A percentile compares a stretch with the other conserved stretches of the same genome.
These are phyloP conservation scores for Drosophila orosa DNA, from an alignment of 1,140 invertebrate genomes.

Conservation along the genomic window DNA sequence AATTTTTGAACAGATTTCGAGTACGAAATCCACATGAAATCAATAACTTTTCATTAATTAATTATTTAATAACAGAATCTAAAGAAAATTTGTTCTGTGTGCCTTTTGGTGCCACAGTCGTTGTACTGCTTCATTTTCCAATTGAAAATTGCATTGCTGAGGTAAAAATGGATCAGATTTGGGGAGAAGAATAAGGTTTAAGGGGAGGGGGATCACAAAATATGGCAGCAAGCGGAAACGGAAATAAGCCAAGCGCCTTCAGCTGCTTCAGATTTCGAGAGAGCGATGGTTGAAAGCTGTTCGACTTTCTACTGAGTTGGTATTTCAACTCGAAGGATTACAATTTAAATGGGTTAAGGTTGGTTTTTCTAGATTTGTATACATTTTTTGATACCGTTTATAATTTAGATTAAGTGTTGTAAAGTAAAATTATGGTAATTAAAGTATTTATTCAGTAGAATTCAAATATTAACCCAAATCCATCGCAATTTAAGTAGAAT, in stretches of 20 bases:
- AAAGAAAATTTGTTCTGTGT: not conserved
- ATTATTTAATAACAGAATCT: not conserved
- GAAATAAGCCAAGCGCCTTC: constrained; percentile 74
- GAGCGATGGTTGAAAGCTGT: constrained; percentile 44
- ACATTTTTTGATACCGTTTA: not conserved
- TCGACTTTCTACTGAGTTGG: constrained; percentile 20
- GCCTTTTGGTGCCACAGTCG: constrained; percentile 12
- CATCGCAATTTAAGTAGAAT: not conserved
- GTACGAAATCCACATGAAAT: not conserved
- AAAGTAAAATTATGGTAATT: no score
- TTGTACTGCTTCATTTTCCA: constrained; percentile 7
- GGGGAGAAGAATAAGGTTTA: not conserved
- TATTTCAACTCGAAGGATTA: not conserved
- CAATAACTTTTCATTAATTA: not conserved
- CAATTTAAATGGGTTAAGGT: not conserved
- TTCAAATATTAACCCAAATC: not conserved
- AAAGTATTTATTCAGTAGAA: no score
- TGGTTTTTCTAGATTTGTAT: not conserved
- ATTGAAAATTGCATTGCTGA: constrained; percentile 58
- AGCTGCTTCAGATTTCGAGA: constrained; percentile 35
- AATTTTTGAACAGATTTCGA: no score
- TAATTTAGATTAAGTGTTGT: not conserved
- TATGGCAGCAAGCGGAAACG: constrained; percentile 65
- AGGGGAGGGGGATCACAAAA: constrained; percentile 24
- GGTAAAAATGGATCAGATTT: constrained; percentile 18